These are phyloP conservation scores for Syrrhaptes paradoxus DNA, from an alignment of 2,113 vertebrate genomes.

Conservation along the genomic window DNA sequence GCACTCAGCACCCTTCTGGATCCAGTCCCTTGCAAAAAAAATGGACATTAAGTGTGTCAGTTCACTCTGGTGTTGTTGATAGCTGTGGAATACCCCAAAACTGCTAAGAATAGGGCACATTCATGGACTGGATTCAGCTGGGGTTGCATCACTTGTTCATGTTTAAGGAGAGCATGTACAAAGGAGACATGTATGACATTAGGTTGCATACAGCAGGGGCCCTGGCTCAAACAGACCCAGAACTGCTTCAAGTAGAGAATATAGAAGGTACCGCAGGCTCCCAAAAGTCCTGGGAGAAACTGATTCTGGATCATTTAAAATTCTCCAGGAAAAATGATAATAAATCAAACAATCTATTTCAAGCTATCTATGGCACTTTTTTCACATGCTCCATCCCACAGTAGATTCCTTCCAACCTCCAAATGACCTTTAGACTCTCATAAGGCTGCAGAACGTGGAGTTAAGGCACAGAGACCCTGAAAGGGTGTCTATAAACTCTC, in stretches of 20 bases:
- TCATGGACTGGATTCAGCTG: rapidly evolving
- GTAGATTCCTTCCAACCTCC: neutral
- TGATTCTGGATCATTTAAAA: neutral
- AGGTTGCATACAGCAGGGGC: neutral
- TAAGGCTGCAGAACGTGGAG: neutral
- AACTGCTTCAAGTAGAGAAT: neutral
- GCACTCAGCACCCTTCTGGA: neutral
- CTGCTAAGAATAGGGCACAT: neutral
- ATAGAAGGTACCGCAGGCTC: neutral
- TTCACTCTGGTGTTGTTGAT: neutral
- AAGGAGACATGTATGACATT: neutral
- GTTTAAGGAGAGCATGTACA: neutral
- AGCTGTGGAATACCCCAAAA: neutral
- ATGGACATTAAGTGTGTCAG: neutral
- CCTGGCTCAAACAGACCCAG: neutral
- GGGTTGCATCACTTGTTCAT: neutral
- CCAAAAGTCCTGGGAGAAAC: neutral
- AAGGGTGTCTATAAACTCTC: neutral
- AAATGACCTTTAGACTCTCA: neutral
- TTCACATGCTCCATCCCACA: neutral
- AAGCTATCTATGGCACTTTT: neutral
- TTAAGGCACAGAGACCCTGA: neutral
- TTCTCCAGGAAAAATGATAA: neutral
- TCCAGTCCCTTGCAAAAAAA: neutral
- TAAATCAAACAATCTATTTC: neutral